Percentiles rank a stretch among this genome's conserved stretches.
Conservation (phyloP, 2,888 invertebrate genomes). For the Nycteola revayana region DNA sequence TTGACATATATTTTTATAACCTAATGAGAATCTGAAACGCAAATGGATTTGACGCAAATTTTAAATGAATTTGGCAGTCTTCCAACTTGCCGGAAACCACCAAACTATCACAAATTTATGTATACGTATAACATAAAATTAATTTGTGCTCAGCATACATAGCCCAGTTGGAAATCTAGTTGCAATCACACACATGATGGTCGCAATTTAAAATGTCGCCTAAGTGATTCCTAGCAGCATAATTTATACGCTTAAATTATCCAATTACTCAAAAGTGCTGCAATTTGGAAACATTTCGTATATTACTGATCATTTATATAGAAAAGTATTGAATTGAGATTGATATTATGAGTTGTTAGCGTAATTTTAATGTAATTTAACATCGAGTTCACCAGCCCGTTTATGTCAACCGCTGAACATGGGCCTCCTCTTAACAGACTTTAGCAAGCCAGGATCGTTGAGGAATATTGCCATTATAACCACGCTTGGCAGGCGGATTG, state of each 20-base stretch:
- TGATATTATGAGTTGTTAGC: too few species aligned
- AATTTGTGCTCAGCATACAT: slow-evolving; percentile 10
- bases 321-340: slow-evolving; percentile 7
- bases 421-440: too few species aligned
- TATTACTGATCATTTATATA: slow-evolving; percentile 11
- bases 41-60: slow-evolving; percentile 65
- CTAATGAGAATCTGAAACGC: slow-evolving; percentile 44
- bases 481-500: too few species aligned
- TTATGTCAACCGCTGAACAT: too few species aligned
- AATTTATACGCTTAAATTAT: slow-evolving; percentile 17
- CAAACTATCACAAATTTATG: slow-evolving; percentile 36
- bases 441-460: too few species aligned
- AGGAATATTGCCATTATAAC: too few species aligned
- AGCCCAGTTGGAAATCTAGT: slow-evolving; percentile 18
- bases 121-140: slow-evolving; percentile 6
- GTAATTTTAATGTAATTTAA: too few species aligned
- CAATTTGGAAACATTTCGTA: too few species aligned
- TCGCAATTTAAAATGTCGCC: too few species aligned
- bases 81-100: slow-evolving; percentile 52
- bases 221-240: too few species aligned
- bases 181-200: too few species aligned
- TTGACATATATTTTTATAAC: slow-evolving; percentile 52
- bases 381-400: too few species aligned
- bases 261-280: slow-evolving; percentile 23
- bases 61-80: slow-evolving; percentile 57